A percentile compares a stretch with the other conserved stretches of the same genome.
phyloP scores from a whole-genome alignment of 2,888 invertebrate species.

The Drosophila prolongata region DNA sequence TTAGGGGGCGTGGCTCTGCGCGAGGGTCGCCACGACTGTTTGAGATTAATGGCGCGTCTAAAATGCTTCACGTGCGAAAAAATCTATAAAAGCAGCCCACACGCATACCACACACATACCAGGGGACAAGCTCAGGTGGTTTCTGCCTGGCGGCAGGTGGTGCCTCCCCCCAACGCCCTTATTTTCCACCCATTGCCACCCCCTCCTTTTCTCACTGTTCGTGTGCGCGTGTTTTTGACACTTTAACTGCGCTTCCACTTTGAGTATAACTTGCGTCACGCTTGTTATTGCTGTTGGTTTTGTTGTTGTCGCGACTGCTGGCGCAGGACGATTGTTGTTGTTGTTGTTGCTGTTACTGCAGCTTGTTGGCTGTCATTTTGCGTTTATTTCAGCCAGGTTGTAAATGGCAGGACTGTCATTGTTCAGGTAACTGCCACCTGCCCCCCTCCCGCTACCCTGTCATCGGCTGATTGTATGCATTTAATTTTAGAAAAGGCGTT shows the following conservation, averaged over 20 bases:
- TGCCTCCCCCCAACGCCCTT: neutral
- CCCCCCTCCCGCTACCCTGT: neutral
- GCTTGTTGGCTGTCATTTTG: conserved; percentile 64
- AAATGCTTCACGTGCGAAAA: conserved; percentile 56
- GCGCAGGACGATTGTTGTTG: conserved; percentile 18
- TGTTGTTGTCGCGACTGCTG: conserved; percentile 40
- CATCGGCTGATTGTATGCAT: conserved; percentile 39
- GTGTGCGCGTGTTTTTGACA: conserved; percentile 66
- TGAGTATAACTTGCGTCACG: conserved; percentile 48
- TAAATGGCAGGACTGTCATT: conserved; percentile 63
- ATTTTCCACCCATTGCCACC: neutral
- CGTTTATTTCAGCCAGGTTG: conserved; percentile 54
- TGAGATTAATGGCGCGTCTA: conserved; percentile 71
- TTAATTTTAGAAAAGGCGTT: conserved; percentile 38
- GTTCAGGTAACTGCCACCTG: conserved; percentile 35
- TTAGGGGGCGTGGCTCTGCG: conserved; percentile 10
- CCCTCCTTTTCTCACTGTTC: conserved; percentile 8
- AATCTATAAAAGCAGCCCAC: conserved; percentile 48
- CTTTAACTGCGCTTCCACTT: conserved; percentile 65
- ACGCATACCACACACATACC: conserved; percentile 12
- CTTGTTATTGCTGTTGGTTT: conserved; percentile 34
- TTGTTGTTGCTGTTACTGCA: conserved; percentile 34
- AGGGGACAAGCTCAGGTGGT: conserved; percentile 31
- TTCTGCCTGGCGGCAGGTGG: conserved; percentile 9
- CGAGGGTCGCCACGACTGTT: conserved; percentile 54